Percentiles rank a stretch among this genome's conserved stretches.
These are phyloP conservation scores for Leptopilina syphax DNA, from an alignment of 2,888 invertebrate species.

Conservation along the genomic window DNA sequence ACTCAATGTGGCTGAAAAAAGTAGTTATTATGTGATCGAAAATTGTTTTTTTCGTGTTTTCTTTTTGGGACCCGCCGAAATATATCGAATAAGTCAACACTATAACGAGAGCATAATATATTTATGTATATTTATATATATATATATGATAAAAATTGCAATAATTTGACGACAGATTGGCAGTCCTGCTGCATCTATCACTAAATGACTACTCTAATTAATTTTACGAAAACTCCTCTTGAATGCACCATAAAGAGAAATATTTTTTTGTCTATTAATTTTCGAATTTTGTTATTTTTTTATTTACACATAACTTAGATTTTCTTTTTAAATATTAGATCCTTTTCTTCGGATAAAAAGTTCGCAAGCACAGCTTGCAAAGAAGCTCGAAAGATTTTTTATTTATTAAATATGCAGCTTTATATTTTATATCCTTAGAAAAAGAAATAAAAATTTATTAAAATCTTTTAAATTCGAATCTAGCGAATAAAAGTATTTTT, in stretches of 20 bases:
- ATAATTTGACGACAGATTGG: conserved; percentile 58
- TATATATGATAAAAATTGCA: conserved; percentile 48
- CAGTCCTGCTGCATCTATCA: conserved; percentile 60
- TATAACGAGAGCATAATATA: conserved; percentile 18
- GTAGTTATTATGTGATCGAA: too few relatives aligned
- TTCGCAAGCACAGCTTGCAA: conserved; percentile 20
- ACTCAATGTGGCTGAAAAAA: too few relatives aligned
- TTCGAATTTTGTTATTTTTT: not conserved
- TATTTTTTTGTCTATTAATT: not conserved
- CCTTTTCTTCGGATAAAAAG: not conserved
- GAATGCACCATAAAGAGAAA: conserved; percentile 18
- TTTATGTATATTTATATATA: too few relatives aligned
- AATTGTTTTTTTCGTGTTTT: too few relatives aligned
- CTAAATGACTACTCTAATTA: conserved; percentile 44
- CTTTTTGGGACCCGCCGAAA: conserved; percentile 27
- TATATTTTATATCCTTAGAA: not conserved
- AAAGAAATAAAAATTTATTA: not conserved
- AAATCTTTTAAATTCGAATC: too few relatives aligned
- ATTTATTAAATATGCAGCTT: not conserved
- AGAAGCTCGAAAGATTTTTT: conserved; percentile 14
- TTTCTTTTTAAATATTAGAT: not conserved
- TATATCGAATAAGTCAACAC: conserved; percentile 36
- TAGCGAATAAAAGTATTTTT: too few relatives aligned
- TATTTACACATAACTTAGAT: not conserved
- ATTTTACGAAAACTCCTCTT: conserved; percentile 9